phyloP scores from a whole-genome alignment of 1,140 invertebrate species.

The Heliconius nattereri region DNA sequence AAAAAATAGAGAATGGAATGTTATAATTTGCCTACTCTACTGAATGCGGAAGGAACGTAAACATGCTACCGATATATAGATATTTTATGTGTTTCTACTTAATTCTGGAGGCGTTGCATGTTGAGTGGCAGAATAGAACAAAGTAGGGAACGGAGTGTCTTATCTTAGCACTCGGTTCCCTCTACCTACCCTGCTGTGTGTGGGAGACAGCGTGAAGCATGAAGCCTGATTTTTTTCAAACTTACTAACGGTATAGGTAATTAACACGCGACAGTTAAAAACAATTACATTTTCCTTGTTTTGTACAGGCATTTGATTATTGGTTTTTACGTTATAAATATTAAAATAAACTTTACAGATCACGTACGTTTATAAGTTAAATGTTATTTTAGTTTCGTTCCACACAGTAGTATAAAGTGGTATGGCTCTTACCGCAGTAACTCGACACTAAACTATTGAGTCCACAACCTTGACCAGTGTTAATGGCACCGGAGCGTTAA shows the following conservation, averaged over 20 bases:
- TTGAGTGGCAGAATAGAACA: too few relatives aligned
- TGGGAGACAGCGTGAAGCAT: too few relatives aligned
- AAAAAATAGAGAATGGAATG: too few relatives aligned
- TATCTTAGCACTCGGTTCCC: too few relatives aligned
- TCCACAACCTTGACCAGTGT: constrained; percentile 28
- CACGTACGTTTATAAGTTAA: background rate
- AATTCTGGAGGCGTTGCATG: too few relatives aligned
- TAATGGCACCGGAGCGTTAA: constrained; percentile 30
- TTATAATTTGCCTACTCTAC: too few relatives aligned
- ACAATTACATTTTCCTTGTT: background rate
- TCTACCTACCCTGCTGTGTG: too few relatives aligned
- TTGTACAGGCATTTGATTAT: background rate
- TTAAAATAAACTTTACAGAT: background rate
- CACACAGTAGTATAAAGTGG: background rate
- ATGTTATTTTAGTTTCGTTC: background rate
- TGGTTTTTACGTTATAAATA: constrained; percentile 4
- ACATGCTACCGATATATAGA: background rate
- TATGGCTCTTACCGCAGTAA: constrained; percentile 8
- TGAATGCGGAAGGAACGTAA: background rate
- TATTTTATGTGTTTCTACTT: background rate
- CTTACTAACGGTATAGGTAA: background rate
- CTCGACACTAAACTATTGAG: constrained; percentile 22
- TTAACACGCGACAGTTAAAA: background rate
- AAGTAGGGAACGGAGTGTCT: too few relatives aligned
- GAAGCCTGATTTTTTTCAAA: background rate